Percentiles rank a stretch among this genome's conserved stretches.
phyloP scores from a whole-genome alignment of 2,113 vertebrate genomes.

The Anarhynchus alexandrinus region DNA sequence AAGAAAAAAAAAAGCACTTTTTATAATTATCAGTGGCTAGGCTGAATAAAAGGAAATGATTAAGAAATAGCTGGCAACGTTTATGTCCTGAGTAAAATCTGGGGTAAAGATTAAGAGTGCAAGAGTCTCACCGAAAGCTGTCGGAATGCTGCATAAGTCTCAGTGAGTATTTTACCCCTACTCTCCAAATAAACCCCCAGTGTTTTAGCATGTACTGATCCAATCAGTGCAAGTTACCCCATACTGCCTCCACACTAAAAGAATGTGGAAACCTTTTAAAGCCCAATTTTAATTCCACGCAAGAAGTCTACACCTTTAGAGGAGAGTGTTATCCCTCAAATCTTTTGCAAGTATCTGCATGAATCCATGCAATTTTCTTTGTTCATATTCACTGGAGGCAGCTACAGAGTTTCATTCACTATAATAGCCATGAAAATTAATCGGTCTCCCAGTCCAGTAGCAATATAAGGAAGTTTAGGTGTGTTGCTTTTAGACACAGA shows the following conservation, averaged over 20 bases:
- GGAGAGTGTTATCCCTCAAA: background rate
- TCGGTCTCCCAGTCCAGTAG: background rate
- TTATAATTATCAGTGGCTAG: background rate
- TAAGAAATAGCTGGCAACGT: slow-evolving; percentile 28
- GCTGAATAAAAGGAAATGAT: slow-evolving; percentile 51
- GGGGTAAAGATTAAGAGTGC: slow-evolving; percentile 9
- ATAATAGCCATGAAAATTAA: background rate
- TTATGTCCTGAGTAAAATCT: slow-evolving; percentile 14
- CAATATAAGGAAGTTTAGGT: background rate
- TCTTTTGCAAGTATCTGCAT: background rate
- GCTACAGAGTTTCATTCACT: background rate
- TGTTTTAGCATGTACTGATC: background rate
- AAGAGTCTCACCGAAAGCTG: background rate
- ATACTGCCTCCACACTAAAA: background rate
- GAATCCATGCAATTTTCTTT: background rate
- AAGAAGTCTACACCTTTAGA: background rate
- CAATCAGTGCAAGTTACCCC: background rate
- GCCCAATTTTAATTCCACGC: background rate
- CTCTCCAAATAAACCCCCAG: background rate
- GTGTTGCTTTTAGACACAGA: background rate
- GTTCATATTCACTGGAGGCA: background rate
- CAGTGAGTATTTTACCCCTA: background rate
- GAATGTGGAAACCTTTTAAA: background rate
- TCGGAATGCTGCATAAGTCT: background rate
- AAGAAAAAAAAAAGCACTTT: background rate